Base-by-base conservation (phyloP, 2,797 vertebrate genomes). In the Syngnathus rostellatus region DNA sequence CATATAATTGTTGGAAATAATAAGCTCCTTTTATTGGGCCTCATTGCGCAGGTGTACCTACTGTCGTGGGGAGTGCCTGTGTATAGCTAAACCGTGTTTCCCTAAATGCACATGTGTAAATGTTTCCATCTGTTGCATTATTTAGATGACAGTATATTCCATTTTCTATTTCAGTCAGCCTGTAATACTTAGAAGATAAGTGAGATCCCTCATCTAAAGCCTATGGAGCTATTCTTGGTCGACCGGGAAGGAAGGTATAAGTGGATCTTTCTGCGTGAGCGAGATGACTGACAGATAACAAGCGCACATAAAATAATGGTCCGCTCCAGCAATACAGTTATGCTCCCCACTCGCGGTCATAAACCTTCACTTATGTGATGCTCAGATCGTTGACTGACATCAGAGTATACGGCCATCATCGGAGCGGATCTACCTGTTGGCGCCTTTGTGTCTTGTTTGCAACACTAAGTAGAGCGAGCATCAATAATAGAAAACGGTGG, bases 401-500 rank as follows among this genome's bases (percentile, higher is more conserved):
- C 54, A 55, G 1, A 6, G 1, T 16, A 31, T 16, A 31, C 53
- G 9, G 8, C 58, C 2, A 70, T 8, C 23, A 68, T 59, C 21
- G 51, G 3, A 54, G n/a, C 8, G 62, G 54, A 0, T 50, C 64
- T 72, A 51, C 50, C 48, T 43, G 0, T 62, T 55, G 66, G 48
- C 1, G 64, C 71, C 71, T 51, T 16, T 64, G 7, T 71, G 54
- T 58, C 68, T 64, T 14, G 66, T 64, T 72, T 4, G 0, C 17
- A 65, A 74, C 67, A 69, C 55, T 77, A 58, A 58, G 7, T 68
- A 57, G 65, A 25, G 25, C 21, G 65, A 25, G 25, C 21, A 67
- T 82, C 43, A 77, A 78, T 75, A 71, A 80, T 77, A n/a, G 19
- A 74, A 54, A 63, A 17, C 63, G 43, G 67, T 51, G 8, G 58